Evolutionary conservation across 1,140 invertebrate species (phyloP).

Genomic region (Armadillidium nasatum): DNA sequence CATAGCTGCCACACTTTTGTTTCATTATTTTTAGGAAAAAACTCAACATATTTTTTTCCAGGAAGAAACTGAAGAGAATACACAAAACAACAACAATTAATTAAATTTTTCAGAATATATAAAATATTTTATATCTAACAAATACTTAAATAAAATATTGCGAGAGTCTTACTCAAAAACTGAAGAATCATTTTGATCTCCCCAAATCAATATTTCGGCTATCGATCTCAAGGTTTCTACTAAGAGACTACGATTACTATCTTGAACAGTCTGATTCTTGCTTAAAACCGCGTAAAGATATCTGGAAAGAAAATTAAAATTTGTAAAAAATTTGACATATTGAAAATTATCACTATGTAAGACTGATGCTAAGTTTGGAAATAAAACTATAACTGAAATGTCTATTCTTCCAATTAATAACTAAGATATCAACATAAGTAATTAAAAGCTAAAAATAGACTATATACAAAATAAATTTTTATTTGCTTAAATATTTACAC

Average conservation of each 20-base stretch:
- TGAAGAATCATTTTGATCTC: constrained; percentile 98
- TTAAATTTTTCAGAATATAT: neutral
- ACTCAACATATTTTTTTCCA: constrained; percentile 98
- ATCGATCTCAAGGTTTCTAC: constrained; percentile 95
- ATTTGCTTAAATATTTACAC: too few relatives aligned
- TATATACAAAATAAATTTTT: too few relatives aligned
- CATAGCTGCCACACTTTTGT: constrained; percentile 93
- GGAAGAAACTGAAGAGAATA: constrained; percentile 46
- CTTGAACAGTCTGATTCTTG: constrained; percentile 94
- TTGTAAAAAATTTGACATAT: constrained; percentile 1
- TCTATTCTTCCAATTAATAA: too few relatives aligned
- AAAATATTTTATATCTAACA: neutral
- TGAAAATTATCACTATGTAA: neutral
- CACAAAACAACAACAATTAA: neutral
- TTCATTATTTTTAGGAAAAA: constrained; percentile 97
- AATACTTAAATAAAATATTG: neutral
- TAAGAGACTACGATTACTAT: constrained; percentile 87
- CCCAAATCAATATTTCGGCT: constrained; percentile 99
- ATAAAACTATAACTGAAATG: neutral
- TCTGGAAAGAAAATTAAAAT: constrained; percentile 53
- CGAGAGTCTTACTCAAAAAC: constrained; percentile 89
- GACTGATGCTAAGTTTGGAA: neutral
- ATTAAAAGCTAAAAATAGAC: too few relatives aligned
- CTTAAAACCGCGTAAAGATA: constrained; percentile 90
- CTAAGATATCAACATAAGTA: neutral